Evolutionary conservation across 1,140 invertebrate species (phyloP), one percentile per base, ranked within the genome.

Genomic region (Bombus waltoni): DNA sequence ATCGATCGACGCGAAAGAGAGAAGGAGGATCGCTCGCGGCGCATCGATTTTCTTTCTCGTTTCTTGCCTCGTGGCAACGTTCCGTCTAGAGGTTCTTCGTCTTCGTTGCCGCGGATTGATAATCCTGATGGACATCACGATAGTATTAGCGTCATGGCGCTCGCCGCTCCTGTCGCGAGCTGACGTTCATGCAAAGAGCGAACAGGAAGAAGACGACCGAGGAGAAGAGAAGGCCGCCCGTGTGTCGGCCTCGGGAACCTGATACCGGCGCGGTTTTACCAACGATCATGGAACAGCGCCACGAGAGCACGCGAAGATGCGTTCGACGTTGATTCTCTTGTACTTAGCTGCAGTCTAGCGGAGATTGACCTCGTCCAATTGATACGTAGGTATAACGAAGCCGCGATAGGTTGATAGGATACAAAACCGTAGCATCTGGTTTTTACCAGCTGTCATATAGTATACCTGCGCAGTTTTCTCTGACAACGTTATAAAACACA

Each of bases 121-220:
- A 94, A 94, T 94, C 92, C 91, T 92, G 94, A 94, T 91, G 90
- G 91, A 92, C 93, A 87, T 93, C 76, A 89, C 92, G 92, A 91
- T 92, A 91, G 93, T 87, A 93, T 94, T 94, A 94, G 92, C 90
- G 93, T 92, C 92, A 82, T 77, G 89, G 73, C 77, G 88, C 79
- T 91, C 87, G 88, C 82, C 87, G 83, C 81, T 88, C 86, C 82
- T 90, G 88, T 91, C 89, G 89, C 84, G 79, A 85, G 73, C 81
- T 89, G 88, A 88, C 89, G 83, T 75, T 42, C 79, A 70, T 68
- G 85, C 85, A 88, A 86, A 80, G 81, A 83, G 78, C 75, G 70
- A 87, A 87, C 74, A 85, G 66, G 80, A 87, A 80, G 84, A 73
- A 81, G 59, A 74, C 62, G 75, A 88, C 65, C 68, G 42, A 80